phyloP scores from a whole-genome alignment of 2,113 vertebrate genomes.

The Pangasianodon gigas region DNA sequence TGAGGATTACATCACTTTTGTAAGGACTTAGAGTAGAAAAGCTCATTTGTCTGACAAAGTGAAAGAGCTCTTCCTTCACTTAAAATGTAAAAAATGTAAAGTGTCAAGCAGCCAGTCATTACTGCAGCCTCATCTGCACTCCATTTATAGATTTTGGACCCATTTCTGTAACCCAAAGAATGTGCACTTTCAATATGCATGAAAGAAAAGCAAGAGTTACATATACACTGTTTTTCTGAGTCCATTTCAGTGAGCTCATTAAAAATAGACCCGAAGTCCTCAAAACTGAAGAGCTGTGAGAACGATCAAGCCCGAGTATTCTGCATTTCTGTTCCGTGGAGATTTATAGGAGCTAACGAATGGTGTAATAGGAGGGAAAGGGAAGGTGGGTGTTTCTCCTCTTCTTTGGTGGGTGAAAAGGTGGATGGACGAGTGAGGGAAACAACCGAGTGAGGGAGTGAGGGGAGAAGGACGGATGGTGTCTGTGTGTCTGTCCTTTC shows the following conservation, averaged over 20 bases:
- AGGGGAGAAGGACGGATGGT: constrained; percentile 29
- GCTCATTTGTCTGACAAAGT: background rate
- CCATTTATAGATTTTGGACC: background rate
- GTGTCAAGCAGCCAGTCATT: background rate
- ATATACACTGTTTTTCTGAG: constrained; percentile 58
- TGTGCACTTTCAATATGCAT: constrained; percentile 67
- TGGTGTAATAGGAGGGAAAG: constrained; percentile 26
- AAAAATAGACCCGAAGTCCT: constrained; percentile 50
- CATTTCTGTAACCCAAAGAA: background rate
- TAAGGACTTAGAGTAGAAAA: background rate
- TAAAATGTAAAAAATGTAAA: constrained; percentile 12
- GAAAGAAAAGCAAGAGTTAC: constrained; percentile 66
- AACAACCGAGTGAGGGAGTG: constrained; percentile 43
- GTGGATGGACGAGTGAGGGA: constrained; percentile 38
- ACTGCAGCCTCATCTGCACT: background rate
- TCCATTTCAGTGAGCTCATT: constrained; percentile 51
- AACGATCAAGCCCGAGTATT: constrained; percentile 41
- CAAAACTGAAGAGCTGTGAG: constrained; percentile 18
- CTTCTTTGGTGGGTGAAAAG: constrained; percentile 52
- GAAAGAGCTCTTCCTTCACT: constrained; percentile 1
- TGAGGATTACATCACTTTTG: background rate
- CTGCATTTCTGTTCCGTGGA: constrained; percentile 31
- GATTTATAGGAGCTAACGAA: constrained; percentile 23
- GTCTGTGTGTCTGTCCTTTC: constrained; percentile 77
- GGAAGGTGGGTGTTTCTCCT: constrained; percentile 38